Conservation (phyloP, 2,113 vertebrate genomes). For the Trogon surrucura region DNA sequence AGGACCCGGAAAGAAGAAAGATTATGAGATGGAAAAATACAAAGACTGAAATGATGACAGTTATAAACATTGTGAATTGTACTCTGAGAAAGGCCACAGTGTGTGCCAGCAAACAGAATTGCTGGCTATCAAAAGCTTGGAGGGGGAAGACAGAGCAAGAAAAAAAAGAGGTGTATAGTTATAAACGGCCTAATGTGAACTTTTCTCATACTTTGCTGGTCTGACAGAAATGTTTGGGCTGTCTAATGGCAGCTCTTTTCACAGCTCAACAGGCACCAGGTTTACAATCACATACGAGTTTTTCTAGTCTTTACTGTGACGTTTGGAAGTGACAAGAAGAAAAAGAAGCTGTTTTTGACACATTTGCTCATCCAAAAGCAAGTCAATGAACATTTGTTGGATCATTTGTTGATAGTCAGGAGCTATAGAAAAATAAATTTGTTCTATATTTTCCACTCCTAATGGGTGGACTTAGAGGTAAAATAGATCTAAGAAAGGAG, state of each 20-base stretch:
- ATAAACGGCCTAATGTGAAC: neutral
- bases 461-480: neutral
- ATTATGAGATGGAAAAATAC: conserved; percentile 31
- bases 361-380: neutral
- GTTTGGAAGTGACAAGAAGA: neutral
- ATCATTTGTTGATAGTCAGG: neutral
- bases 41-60: conserved; percentile 21
- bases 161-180: neutral
- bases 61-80: conserved; percentile 7
- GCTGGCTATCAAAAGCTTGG: neutral
- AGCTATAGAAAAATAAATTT: neutral
- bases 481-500: neutral
- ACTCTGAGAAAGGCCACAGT: neutral
- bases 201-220: conserved; percentile 10
- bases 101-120: neutral
- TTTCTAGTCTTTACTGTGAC: neutral
- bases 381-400: neutral
- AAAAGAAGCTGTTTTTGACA: neutral
- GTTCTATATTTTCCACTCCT: neutral
- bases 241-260: conserved; percentile 23
- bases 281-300: neutral
- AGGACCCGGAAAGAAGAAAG: conserved; percentile 21
- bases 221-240: neutral
- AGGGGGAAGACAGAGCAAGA: neutral
- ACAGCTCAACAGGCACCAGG: neutral